These are phyloP conservation scores for Ecliptopera silaceata DNA, from an alignment of 2,888 invertebrate species.

Conservation along the genomic window DNA sequence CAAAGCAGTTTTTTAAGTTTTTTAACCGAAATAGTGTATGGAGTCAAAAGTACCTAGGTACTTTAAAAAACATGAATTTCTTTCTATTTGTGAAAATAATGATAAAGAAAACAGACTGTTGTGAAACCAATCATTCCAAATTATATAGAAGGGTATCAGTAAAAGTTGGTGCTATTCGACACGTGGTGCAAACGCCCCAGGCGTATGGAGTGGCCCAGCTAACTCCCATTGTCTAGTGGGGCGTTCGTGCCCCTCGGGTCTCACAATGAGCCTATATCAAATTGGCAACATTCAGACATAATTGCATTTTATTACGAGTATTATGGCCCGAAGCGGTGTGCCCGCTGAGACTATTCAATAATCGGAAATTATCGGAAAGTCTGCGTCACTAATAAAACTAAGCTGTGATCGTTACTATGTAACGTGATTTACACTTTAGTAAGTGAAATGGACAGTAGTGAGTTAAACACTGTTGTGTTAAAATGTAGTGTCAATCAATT, in stretches of 20 bases:
- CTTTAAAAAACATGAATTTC: too few relatives aligned
- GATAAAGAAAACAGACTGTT: too few relatives aligned
- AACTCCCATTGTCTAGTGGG: slow-evolving; percentile 32
- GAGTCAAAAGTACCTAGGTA: too few relatives aligned
- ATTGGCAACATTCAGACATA: slow-evolving; percentile 67
- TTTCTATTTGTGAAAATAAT: too few relatives aligned
- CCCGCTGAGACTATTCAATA: slow-evolving; percentile 37
- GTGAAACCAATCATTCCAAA: background rate
- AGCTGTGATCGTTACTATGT: too few relatives aligned
- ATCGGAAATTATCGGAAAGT: slow-evolving; percentile 31
- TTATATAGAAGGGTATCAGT: background rate
- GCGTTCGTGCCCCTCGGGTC: slow-evolving; percentile 48
- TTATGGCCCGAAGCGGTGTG: slow-evolving; percentile 40
- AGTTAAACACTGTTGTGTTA: too few relatives aligned
- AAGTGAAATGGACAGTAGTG: too few relatives aligned
- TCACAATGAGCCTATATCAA: slow-evolving; percentile 60
- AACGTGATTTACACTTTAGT: too few relatives aligned
- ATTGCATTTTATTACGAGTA: slow-evolving; percentile 44
- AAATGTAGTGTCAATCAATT: too few relatives aligned
- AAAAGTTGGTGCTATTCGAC: background rate
- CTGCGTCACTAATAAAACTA: background rate
- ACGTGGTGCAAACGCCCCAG: slow-evolving; percentile 9
- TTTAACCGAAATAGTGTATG: too few relatives aligned
- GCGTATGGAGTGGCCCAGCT: slow-evolving; percentile 15
- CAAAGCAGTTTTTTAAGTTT: too few relatives aligned